These are phyloP conservation scores for Acromyrmex echinatior DNA, from an alignment of 1,140 invertebrate genomes.

Conservation along the genomic window DNA sequence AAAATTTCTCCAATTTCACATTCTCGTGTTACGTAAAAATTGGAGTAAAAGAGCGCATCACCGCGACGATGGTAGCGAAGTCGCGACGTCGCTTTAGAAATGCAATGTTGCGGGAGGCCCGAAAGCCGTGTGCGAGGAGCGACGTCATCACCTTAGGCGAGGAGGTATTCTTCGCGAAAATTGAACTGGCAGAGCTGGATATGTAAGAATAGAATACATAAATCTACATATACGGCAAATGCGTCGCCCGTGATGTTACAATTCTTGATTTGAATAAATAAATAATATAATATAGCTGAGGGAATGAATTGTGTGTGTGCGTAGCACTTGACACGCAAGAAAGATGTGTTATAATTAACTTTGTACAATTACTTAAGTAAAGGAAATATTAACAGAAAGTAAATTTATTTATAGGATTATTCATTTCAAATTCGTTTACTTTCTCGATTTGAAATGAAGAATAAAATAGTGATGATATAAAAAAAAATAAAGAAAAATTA, in stretches of 20 bases:
- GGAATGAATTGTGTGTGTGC: not conserved
- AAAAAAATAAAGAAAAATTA: not conserved
- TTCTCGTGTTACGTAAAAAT: slow-evolving; percentile 79
- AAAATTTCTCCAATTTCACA: slow-evolving; percentile 77
- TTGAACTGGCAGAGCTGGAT: slow-evolving; percentile 36
- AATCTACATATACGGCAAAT: slow-evolving; percentile 4
- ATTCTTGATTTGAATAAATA: slow-evolving; percentile 61
- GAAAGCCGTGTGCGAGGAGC: not conserved
- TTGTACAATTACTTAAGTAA: not conserved
- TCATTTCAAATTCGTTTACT: not conserved
- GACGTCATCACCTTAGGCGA: slow-evolving; percentile 42
- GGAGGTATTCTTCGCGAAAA: slow-evolving; percentile 56
- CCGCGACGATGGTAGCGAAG: not conserved
- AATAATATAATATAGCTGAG: slow-evolving; percentile 44
- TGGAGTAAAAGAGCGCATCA: slow-evolving; percentile 63
- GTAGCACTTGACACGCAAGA: not conserved
- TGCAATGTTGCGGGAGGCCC: slow-evolving; percentile 28
- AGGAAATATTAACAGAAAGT: not conserved
- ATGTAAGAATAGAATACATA: slow-evolving; percentile 55
- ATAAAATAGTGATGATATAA: not conserved
- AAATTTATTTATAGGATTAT: not conserved
- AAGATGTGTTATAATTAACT: not conserved
- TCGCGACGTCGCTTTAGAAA: slow-evolving; percentile 50
- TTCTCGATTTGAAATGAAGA: not conserved
- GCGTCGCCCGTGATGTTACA: slow-evolving; percentile 35